Base-by-base conservation (phyloP, 1,140 invertebrate species). In the Hypothenemus hampei region DNA sequence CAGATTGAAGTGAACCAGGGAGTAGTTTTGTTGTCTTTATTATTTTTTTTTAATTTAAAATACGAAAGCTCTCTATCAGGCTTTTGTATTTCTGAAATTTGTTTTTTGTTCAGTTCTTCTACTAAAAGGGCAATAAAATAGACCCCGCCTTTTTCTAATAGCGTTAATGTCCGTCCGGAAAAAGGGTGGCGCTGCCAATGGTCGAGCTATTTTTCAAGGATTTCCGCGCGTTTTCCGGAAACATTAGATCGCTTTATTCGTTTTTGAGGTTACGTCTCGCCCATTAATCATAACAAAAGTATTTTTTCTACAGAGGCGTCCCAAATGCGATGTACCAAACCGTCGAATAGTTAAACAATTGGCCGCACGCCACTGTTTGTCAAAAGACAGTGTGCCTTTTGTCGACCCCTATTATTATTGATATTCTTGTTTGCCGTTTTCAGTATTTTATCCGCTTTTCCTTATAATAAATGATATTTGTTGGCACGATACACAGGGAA, bases 401-500 rank as follows among this genome's bases (percentile, higher is more conserved):
- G 62, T 65, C 56, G 53, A 47, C 55, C 48, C 61, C 63, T n/a
- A 67, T 67, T 65, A 66, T 69, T 69, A 68, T 68, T 68, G 65
- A 69, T 68, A 68, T 66, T 63, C 64, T 66, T 67, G 65, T 67
- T 67, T 67, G 63, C 61, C 57, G 61, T 65, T 69, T 66, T 55
- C 55, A 59, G 53, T 57, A 55, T 55, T 55, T 55, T 55, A 46
- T 55, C 43, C 55, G 52, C 61, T 61, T 61, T 66, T 66, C 64
- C 62, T 63, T 33, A 54, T 67, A 67, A 69, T 69, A 69, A 69
- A 69, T 69, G 67, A 65, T 67, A 67, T 67, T 69, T 67, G 63
- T 66, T 67, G 63, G 60, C 61, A 65, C 62, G 65, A 57, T 58
- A 64, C 60, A 49, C 37, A 64, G 55, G 46, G 57, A 65, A n/a